Evolutionary conservation across 2,888 invertebrate genomes (phyloP).

Genomic region (Willowsia nigromaculata): DNA sequence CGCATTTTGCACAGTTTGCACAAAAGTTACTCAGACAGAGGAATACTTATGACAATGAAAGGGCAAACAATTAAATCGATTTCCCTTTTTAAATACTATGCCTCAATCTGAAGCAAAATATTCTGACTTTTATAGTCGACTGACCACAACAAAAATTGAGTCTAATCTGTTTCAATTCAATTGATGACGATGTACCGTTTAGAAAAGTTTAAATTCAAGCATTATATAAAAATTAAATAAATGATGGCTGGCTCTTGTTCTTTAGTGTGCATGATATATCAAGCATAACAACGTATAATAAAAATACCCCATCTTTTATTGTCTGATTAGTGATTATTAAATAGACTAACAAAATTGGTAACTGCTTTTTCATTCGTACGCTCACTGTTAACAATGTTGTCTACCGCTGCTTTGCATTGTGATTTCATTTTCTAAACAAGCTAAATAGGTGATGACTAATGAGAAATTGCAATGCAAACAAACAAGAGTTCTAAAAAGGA

Average conservation of each 20-base stretch:
- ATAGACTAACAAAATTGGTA: background rate
- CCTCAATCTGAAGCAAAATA: background rate
- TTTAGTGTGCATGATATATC: constrained; percentile 68
- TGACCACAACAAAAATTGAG: background rate
- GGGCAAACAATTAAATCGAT: constrained; percentile 56
- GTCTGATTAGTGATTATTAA: constrained; percentile 26
- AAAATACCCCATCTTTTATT: constrained; percentile 42
- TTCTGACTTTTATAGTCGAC: background rate
- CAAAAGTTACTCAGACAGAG: background rate
- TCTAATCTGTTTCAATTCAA: background rate
- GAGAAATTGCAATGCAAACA: constrained; percentile 3
- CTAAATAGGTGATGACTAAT: background rate
- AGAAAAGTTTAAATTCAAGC: background rate
- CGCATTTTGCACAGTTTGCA: background rate
- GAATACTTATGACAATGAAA: background rate
- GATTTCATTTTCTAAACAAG: too few relatives aligned
- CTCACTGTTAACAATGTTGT: too few relatives aligned
- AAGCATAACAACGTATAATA: constrained; percentile 36
- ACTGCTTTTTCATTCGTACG: background rate
- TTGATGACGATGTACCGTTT: background rate
- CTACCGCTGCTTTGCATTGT: background rate
- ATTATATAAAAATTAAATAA: background rate
- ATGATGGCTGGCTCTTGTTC: constrained; percentile 18
- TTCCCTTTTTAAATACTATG: constrained; percentile 27
- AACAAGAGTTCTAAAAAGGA: constrained; percentile 9